Evolutionary conservation across 2,113 vertebrate genomes (phyloP).

Genomic region (Oryzias melastigma): DNA sequence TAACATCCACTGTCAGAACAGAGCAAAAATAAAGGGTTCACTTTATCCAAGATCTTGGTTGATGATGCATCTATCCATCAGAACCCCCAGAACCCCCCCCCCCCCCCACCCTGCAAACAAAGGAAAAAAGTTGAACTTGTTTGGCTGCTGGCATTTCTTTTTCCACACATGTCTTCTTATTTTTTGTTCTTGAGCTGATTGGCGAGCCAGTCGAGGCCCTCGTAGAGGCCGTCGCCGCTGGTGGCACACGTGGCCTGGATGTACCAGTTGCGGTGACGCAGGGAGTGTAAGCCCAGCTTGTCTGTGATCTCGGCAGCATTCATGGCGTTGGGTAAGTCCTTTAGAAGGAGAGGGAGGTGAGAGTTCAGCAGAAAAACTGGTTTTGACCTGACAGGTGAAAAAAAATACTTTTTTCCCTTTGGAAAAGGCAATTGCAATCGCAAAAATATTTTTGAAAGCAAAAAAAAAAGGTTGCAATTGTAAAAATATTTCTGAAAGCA

Average conservation of each 20-base stretch:
- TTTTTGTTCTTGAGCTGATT: slow-evolving; percentile 99
- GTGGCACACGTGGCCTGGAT: slow-evolving; percentile 98
- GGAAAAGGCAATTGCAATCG: too few relatives aligned
- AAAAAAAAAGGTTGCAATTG: too few relatives aligned
- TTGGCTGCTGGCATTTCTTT: slow-evolving; percentile 18
- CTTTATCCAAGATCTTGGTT: slow-evolving; percentile 26
- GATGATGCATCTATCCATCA: slow-evolving; percentile 11
- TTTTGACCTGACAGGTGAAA: too few relatives aligned
- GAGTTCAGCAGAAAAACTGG: background rate
- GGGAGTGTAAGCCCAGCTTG: slow-evolving; percentile 94
- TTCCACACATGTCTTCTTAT: slow-evolving; percentile 64
- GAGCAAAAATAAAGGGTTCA: slow-evolving; percentile 36
- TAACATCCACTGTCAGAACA: slow-evolving; percentile 29
- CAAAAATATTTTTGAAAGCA: too few relatives aligned
- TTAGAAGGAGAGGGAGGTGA: slow-evolving; percentile 8
- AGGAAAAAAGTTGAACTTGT: slow-evolving; percentile 26
- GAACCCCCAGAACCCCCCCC: slow-evolving; percentile 18
- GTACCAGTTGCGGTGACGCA: slow-evolving; percentile 98
- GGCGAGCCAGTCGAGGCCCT: slow-evolving; percentile 97
- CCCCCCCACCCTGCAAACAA: slow-evolving; percentile 40
- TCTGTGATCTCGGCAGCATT: slow-evolving; percentile 97
- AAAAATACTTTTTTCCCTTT: too few relatives aligned
- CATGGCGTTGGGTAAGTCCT: slow-evolving; percentile 98
- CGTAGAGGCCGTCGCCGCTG: slow-evolving; percentile 93
- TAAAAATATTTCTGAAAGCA: too few relatives aligned